A percentile compares a stretch with the other conserved stretches of the same genome.
Conservation (phyloP, 2,113 vertebrate genomes). For the Bos taurus region ARS-UCD2.0 NC_037332.1:61797001-61797500, state of each 20-base stretch:
- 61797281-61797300: neutral
- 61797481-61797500: constrained; percentile 2
- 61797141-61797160: neutral
- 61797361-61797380: neutral
- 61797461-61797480: constrained; percentile 25
- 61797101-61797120: neutral
- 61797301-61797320: neutral
- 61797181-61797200: neutral
- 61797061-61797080: neutral
- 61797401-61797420: neutral
- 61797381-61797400: neutral
- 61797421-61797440: neutral
- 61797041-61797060: neutral
- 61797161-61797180: neutral
- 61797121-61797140: neutral
- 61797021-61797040: neutral
- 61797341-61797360: neutral
- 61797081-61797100: neutral
- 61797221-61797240: neutral
- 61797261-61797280: neutral
- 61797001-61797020: neutral
- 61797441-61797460: neutral
- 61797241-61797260: neutral
- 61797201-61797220: neutral
- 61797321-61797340: neutral